Evolutionary conservation across 2,113 vertebrate species (phyloP), one percentile per base, ranked within the genome.

Genomic region (Cercocebus atys): DNA sequence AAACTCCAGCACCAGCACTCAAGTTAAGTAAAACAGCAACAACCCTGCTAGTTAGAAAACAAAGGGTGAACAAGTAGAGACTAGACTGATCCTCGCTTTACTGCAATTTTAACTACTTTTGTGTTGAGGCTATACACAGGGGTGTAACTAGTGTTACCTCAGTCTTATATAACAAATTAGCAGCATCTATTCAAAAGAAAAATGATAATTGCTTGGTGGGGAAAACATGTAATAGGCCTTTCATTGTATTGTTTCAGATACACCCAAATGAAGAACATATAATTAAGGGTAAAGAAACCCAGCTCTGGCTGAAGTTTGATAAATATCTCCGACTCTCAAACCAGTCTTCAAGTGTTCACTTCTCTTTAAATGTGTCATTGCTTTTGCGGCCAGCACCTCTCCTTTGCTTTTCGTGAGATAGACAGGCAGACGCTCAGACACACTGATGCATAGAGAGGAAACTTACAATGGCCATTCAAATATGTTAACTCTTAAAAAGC

Each of bases 161-260:
- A n/a, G 23, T 25, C 81, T 88, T 76, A 35, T 72, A 45, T 61
- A 85, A 88, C 78, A 95, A 88, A 95, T 94, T 78, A 75, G 78
- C 43, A 59, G 35, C 45, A 80, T n/a, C 55, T 82, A 57, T 84
- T 96, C 78, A 88, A 91, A 96, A 85, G 90, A 93, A 91, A 96
- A 94, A 87, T 10, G 47, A 75, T 88, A 82, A 90, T 55, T 93
- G 55, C 78, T 81, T 76, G 91, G 70, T 52, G 90, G 35, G 18
- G 55, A 82, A 68, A 50, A 66, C 70, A 88, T 59, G 47, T 81
- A 18, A 97, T 93, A 92, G 79, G 12, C 4, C 43, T 57, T 91
- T 86, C 47, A 85, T 23, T 85, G 72, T 22, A 85, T 88, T 95
- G 82, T 89, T 97, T 96, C 95, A 92, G 83, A 96, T 94, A 88